Percentiles rank a stretch among this genome's conserved stretches.
These are phyloP conservation scores for Pteria penguin DNA, from an alignment of 2,888 invertebrate species.

Conservation along the genomic window DNA sequence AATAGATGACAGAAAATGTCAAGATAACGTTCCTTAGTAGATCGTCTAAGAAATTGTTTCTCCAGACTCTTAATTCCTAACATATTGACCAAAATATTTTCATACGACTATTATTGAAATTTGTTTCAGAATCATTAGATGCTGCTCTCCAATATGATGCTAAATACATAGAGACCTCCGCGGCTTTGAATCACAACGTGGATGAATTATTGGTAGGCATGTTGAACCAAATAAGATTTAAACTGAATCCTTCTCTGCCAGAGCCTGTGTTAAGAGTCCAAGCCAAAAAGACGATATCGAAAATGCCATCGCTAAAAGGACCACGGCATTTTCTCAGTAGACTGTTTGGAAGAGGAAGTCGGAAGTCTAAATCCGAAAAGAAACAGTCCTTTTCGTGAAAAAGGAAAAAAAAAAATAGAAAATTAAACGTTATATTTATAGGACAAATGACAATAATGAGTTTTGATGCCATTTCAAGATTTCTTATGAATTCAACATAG, in stretches of 20 bases:
- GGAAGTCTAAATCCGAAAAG: not conserved
- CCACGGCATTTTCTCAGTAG: constrained; percentile 38
- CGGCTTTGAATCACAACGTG: constrained; percentile 97
- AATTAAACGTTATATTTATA: no score
- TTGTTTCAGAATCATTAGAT: constrained; percentile 61
- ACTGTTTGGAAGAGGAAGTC: constrained; percentile 36
- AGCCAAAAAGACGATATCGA: constrained; percentile 24
- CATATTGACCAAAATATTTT: no score
- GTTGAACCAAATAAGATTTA: constrained; percentile 88
- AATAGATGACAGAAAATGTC: no score
- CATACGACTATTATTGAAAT: no score
- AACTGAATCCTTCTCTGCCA: constrained; percentile 41
- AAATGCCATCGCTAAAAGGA: constrained; percentile 37
- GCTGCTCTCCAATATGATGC: constrained; percentile 83
- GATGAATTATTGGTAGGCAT: constrained; percentile 96
- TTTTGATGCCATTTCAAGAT: no score
- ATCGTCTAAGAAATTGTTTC: no score
- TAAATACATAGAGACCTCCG: constrained; percentile 96
- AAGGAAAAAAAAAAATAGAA: no score
- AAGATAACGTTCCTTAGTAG: no score
- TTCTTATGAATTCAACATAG: no score
- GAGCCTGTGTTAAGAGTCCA: constrained; percentile 39
- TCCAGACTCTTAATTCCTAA: no score
- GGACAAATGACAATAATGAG: no score
- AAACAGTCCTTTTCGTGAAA: not conserved